These are phyloP conservation scores for Pogonus chalceus DNA, from an alignment of 1,140 invertebrate species.

Conservation along the genomic window DNA sequence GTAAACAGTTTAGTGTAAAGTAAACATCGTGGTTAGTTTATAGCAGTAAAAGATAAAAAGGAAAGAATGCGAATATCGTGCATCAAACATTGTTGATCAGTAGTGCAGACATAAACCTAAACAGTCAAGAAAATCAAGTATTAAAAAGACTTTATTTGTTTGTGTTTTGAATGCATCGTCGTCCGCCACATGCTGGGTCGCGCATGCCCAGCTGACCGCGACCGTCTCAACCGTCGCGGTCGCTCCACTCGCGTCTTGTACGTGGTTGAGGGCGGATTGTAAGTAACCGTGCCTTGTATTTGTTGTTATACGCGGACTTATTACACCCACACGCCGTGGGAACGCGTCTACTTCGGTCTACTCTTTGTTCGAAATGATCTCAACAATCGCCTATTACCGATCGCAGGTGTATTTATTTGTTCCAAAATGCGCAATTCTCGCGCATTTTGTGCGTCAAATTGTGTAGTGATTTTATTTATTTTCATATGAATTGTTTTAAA, in stretches of 20 bases:
- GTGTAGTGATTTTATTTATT: conserved; percentile 1
- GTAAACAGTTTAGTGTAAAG: too few relatives aligned
- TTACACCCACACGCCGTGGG: not conserved
- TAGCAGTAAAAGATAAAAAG: not conserved
- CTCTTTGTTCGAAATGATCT: not conserved
- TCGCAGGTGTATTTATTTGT: not conserved
- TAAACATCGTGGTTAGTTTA: too few relatives aligned
- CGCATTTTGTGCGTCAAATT: not conserved
- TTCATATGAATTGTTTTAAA: not conserved
- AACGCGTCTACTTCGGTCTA: not conserved
- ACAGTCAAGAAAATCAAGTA: not conserved
- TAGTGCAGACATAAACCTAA: not conserved
- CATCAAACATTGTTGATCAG: too few relatives aligned
- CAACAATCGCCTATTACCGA: too few relatives aligned
- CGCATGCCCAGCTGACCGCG: conserved; percentile 1
- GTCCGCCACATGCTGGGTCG: not conserved
- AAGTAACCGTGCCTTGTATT: conserved; percentile 1
- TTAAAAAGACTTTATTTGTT: not conserved
- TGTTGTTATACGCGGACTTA: not conserved
- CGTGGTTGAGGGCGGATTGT: conserved; percentile 9
- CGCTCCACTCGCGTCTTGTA: conserved; percentile 11
- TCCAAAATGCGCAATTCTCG: not conserved
- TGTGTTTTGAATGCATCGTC: not conserved
- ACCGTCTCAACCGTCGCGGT: conserved; percentile 5
- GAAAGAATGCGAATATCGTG: not conserved